Evolutionary conservation across 2,888 invertebrate species (phyloP).

Genomic region (Petrolisthes cinctipes): DNA sequence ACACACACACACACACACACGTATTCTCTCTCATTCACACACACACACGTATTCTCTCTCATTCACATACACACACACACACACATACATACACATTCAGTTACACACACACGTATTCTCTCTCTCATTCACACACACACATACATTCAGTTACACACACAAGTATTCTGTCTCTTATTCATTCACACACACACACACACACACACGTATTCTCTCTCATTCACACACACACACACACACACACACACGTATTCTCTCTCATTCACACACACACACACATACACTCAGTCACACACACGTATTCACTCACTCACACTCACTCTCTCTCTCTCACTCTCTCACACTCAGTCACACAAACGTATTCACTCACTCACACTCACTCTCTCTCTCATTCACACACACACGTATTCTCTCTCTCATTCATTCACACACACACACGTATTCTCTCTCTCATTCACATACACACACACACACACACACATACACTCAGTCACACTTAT

Average conservation of each 20-base stretch:
- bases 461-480: slow-evolving; percentile 29
- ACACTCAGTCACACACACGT: no score
- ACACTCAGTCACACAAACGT: no score
- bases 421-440: background rate
- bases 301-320: no score
- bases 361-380: no score
- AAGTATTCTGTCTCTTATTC: no score
- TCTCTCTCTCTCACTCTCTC: slow-evolving; percentile 11
- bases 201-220: background rate
- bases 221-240: background rate
- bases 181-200: slow-evolving; percentile 39
- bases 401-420: background rate
- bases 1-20: slow-evolving; percentile 29
- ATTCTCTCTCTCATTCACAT: background rate
- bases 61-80: no score
- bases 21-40: background rate
- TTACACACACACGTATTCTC: no score
- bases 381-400: background rate
- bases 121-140: no score
- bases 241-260: background rate
- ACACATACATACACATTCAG: no score
- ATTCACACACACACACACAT: no score
- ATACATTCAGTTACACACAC: no score
- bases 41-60: background rate
- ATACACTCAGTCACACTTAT: background rate